Evolutionary conservation across 2,797 vertebrate species (phyloP).

Genomic region (Pogoniulus pusillus): DNA sequence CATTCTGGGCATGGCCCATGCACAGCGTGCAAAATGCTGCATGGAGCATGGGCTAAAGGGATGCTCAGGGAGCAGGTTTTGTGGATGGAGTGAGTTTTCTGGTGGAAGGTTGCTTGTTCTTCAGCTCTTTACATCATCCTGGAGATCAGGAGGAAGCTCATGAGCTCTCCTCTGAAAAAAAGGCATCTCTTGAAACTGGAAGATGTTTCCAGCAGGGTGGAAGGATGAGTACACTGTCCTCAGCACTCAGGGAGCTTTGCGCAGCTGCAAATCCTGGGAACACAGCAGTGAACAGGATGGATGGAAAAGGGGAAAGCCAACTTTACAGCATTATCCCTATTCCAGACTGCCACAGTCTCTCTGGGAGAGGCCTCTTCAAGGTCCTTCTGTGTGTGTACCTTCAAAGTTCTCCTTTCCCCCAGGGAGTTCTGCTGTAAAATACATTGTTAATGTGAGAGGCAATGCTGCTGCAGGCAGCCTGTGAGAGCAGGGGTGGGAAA

Average conservation of each 20-base stretch:
- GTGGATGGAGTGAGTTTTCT: too few relatives aligned
- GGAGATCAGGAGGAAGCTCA: too few relatives aligned
- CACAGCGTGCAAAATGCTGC: too few relatives aligned
- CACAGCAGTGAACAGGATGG: not conserved
- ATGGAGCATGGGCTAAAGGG: too few relatives aligned
- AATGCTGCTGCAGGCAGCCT: not conserved
- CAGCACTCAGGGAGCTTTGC: not conserved
- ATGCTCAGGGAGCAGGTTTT: too few relatives aligned
- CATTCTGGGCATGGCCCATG: too few relatives aligned
- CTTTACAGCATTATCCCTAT: not conserved
- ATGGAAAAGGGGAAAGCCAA: not conserved
- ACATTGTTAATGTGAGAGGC: not conserved
- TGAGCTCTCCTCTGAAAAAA: too few relatives aligned
- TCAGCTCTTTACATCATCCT: too few relatives aligned
- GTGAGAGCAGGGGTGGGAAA: not conserved
- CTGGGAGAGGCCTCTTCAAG: not conserved
- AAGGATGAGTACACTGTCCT: not conserved
- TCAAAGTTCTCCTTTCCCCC: not conserved
- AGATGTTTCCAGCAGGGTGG: not conserved
- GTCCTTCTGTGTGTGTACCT: slow-evolving; percentile 28
- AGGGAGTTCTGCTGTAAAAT: not conserved
- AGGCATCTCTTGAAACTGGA: not conserved
- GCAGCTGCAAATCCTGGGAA: not conserved
- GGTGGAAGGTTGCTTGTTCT: too few relatives aligned
- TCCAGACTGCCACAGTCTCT: not conserved